Evolutionary conservation across 53 echinoderm and acorn worm species (phyloP).

Genomic region (Crossaster papposus): DNA sequence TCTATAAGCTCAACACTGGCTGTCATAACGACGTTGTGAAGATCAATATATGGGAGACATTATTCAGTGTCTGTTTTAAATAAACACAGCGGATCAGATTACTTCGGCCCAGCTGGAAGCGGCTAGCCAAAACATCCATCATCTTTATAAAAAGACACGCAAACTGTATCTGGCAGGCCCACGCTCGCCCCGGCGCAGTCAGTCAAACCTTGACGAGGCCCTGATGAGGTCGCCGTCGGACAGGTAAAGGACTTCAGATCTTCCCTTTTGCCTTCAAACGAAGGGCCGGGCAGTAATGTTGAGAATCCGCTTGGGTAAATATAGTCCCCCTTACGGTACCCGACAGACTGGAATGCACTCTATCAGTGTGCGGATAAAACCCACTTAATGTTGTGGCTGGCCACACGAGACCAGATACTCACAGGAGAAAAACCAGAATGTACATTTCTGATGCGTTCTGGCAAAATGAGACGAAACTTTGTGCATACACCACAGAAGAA

Average conservation of each 20-base stretch:
- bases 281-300: not conserved
- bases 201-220: not conserved
- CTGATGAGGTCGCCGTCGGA: not conserved
- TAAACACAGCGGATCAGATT: slow-evolving; percentile 21
- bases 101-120: not conserved
- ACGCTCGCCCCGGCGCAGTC: not conserved
- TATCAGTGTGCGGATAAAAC: not conserved
- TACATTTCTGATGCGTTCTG: no score
- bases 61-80: slow-evolving; percentile 29
- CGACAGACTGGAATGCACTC: not conserved
- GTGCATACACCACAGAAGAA: no score
- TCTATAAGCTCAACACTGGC: not conserved
- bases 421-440: not conserved
- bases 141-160: not conserved
- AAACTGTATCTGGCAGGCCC: not conserved
- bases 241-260: not conserved
- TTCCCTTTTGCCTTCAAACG: not conserved
- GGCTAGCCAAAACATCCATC: not conserved
- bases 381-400: not conserved
- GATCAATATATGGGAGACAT: not conserved
- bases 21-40: not conserved
- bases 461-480: no score
- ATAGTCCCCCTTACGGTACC: not conserved
- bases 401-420: not conserved
- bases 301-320: not conserved